phyloP scores from a whole-genome alignment of 2,797 vertebrate genomes.

The Hypotaenidia philippensis region DNA sequence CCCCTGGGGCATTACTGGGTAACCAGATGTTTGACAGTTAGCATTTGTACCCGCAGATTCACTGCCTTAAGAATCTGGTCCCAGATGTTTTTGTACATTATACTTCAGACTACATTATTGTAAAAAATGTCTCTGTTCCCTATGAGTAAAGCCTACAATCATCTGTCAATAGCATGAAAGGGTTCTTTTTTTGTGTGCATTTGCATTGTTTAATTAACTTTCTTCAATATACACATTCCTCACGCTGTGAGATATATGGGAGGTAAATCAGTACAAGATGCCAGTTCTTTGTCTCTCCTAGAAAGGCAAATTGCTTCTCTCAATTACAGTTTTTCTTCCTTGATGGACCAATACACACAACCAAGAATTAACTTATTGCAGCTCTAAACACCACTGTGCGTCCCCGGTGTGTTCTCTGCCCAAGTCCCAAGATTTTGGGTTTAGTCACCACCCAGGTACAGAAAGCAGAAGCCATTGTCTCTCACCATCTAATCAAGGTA shows the following conservation, averaged over 20 bases:
- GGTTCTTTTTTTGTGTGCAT: not conserved
- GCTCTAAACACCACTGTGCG: constrained; percentile 44
- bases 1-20: no score
- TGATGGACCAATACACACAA: not conserved
- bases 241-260: constrained; percentile 42
- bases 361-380: constrained; percentile 46
- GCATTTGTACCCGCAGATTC: not conserved
- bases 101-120: not conserved
- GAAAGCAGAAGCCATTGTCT: constrained; percentile 49
- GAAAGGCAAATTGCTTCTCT: constrained; percentile 67
- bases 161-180: not conserved
- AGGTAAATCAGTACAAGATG: constrained; percentile 63
- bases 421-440: constrained; percentile 5
- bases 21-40: not conserved
- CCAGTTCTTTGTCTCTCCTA: constrained; percentile 57
- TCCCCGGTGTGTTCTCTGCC: constrained; percentile 8
- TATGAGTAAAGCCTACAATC: not conserved
- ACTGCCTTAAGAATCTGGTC: not conserved
- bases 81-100: not conserved
- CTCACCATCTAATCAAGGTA: constrained; percentile 70
- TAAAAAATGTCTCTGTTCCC: not conserved
- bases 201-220: constrained; percentile 74
- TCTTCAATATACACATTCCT: constrained; percentile 15
- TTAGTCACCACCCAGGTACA: not conserved
- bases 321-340: constrained; percentile 38